Conservation (phyloP, 2,888 invertebrate genomes). For the Conomelus anceps region DNA sequence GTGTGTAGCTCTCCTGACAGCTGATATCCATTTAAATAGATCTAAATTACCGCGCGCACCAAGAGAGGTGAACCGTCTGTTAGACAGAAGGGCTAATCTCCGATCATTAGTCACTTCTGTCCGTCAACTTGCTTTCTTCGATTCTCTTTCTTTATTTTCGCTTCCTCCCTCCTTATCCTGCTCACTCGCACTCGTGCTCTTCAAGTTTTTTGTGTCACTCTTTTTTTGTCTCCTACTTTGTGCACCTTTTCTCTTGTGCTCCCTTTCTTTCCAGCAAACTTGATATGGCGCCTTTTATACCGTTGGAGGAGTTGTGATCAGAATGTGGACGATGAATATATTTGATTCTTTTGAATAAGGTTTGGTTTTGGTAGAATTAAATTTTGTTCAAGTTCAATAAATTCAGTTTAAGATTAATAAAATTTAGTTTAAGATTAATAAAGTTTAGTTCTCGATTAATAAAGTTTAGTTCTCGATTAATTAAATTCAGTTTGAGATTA, state of each 20-base stretch:
- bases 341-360: not conserved
- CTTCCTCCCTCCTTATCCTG: not conserved
- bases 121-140: not conserved
- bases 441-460: too few species aligned
- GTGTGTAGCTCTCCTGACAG: not conserved
- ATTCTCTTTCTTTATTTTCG: not conserved
- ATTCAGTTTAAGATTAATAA: too few species aligned
- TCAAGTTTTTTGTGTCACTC: not conserved
- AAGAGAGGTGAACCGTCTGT: not conserved
- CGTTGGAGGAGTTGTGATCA: not conserved
- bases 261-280: not conserved
- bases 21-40: slow-evolving; percentile 19
- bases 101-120: not conserved
- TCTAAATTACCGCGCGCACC: slow-evolving; percentile 11
- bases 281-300: not conserved
- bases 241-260: not conserved
- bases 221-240: not conserved
- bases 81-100: not conserved
- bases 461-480: too few species aligned
- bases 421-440: too few species aligned
- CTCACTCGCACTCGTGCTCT: not conserved
- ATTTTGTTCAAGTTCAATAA: too few species aligned
- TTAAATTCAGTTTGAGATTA: too few species aligned
- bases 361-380: not conserved
- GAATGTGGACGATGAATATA: not conserved